These are phyloP conservation scores for Holothuria leucospilota DNA, from an alignment of 53 echinoderm and acorn worm genomes.

Conservation along the genomic window DNA sequence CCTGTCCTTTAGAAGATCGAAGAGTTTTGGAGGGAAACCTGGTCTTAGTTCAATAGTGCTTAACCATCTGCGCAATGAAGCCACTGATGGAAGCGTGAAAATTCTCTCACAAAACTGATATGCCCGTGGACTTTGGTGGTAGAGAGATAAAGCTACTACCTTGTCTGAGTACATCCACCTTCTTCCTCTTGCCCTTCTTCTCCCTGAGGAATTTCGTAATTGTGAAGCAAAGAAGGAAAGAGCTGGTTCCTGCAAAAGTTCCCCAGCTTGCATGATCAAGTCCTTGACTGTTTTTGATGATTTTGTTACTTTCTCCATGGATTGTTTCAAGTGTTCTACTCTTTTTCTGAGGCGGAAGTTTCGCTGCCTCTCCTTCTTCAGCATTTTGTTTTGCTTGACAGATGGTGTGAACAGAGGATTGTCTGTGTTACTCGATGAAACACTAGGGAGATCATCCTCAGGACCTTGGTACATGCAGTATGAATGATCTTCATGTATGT, in stretches of 20 bases:
- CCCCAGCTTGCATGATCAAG: constrained; percentile 21
- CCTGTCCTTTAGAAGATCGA: constrained; percentile 40
- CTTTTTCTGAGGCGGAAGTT: too few relatives aligned
- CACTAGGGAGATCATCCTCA: too few relatives aligned
- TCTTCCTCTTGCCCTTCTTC: constrained; percentile 13
- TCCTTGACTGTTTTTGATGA: not conserved
- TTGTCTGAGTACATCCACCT: constrained; percentile 59
- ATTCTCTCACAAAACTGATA: constrained; percentile 42
- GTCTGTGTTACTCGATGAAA: too few relatives aligned
- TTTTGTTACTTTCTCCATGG: not conserved
- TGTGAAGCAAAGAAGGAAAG: constrained; percentile 70
- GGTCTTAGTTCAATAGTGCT: constrained; percentile 35
- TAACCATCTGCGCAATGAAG: constrained; percentile 57
- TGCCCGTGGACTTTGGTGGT: constrained; percentile 60
- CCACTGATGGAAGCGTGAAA: constrained; percentile 62
- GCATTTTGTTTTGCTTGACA: too few relatives aligned
- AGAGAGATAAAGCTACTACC: constrained; percentile 56
- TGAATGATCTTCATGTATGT: not conserved
- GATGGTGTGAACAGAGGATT: too few relatives aligned
- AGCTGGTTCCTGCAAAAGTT: constrained; percentile 39
- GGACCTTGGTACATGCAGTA: too few relatives aligned
- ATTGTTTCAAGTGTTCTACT: not conserved
- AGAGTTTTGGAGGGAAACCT: constrained; percentile 46
- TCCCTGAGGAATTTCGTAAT: constrained; percentile 42
- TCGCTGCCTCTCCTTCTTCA: too few relatives aligned